A percentile compares a stretch with the other conserved stretches of the same genome.
phyloP scores from a whole-genome alignment of 2,113 vertebrate species.

The mouse (Mus musculus) region DNA sequence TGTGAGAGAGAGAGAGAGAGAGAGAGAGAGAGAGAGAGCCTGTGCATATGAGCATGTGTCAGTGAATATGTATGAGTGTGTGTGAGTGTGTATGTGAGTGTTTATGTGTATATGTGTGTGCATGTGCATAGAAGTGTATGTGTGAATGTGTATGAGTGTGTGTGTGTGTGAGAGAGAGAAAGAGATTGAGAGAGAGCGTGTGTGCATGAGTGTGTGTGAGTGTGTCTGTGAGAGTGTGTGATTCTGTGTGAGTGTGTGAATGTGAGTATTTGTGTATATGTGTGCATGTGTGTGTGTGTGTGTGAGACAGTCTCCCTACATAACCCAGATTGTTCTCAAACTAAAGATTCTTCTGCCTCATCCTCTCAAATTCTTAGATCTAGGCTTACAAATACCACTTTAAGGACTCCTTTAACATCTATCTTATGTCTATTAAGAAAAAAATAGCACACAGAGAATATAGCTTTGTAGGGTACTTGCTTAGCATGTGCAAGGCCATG shows the following conservation, averaged over 20 bases:
- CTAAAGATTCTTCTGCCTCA: neutral
- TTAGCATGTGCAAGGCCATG: neutral
- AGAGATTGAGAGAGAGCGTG: too few species aligned
- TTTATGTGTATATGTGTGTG: too few species aligned
- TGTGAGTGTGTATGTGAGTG: too few species aligned
- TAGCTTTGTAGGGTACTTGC: neutral
- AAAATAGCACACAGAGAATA: neutral
- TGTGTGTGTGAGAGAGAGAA: neutral
- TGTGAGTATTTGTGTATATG: neutral
- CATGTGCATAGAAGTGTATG: too few species aligned
- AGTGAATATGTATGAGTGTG: too few species aligned
- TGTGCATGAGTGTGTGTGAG: too few species aligned
- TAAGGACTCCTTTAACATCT: neutral
- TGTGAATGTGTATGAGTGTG: neutral
- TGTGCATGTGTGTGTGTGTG: neutral
- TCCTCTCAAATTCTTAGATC: neutral
- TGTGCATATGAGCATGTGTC: too few species aligned
- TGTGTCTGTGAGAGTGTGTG: neutral
- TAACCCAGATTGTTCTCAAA: neutral
- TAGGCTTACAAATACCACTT: neutral
- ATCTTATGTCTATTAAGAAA: neutral
- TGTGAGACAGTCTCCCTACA: neutral
- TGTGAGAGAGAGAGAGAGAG: too few species aligned
- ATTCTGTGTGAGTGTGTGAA: neutral
- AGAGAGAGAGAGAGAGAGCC: too few species aligned